phyloP scores from a whole-genome alignment of 2,113 vertebrate species.

The Pristiophorus japonicus region DNA sequence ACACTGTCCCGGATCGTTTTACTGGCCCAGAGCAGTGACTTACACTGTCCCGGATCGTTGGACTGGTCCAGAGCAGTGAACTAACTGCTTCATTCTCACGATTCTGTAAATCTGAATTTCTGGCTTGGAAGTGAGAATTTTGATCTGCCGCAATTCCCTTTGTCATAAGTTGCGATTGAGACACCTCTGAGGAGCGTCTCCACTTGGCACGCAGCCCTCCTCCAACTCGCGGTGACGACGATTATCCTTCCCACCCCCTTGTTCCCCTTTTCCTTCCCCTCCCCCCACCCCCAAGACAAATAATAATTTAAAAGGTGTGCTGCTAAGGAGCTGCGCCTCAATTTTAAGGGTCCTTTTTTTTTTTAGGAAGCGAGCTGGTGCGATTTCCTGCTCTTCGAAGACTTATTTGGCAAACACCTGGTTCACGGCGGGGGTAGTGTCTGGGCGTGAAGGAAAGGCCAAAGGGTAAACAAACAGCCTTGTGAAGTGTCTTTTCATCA shows the following conservation, averaged over 20 bases:
- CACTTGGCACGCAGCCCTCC: not conserved
- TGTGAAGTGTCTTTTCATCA: conserved; percentile 41
- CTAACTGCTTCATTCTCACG: not conserved
- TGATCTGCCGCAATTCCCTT: not conserved
- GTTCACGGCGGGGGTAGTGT: not conserved
- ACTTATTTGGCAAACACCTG: conserved; percentile 38
- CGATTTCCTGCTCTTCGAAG: not conserved
- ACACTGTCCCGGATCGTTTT: not conserved
- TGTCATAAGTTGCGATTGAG: not conserved
- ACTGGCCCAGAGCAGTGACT: not conserved
- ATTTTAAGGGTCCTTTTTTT: not conserved
- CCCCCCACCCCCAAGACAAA: not conserved
- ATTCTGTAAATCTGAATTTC: not conserved
- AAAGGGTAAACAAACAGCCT: conserved; percentile 40
- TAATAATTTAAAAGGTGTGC: not conserved
- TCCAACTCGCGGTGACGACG: not conserved
- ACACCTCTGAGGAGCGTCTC: not conserved
- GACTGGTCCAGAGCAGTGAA: not conserved
- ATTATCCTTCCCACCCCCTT: not conserved
- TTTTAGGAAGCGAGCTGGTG: conserved; percentile 30
- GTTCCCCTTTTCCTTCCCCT: not conserved
- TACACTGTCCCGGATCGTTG: not conserved
- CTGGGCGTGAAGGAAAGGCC: conserved; percentile 45
- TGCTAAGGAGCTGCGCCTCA: not conserved
- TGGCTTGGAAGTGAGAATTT: not conserved